Conservation (phyloP, 2,888 invertebrate species). For the Hirtodrosophila duncani region DNA sequence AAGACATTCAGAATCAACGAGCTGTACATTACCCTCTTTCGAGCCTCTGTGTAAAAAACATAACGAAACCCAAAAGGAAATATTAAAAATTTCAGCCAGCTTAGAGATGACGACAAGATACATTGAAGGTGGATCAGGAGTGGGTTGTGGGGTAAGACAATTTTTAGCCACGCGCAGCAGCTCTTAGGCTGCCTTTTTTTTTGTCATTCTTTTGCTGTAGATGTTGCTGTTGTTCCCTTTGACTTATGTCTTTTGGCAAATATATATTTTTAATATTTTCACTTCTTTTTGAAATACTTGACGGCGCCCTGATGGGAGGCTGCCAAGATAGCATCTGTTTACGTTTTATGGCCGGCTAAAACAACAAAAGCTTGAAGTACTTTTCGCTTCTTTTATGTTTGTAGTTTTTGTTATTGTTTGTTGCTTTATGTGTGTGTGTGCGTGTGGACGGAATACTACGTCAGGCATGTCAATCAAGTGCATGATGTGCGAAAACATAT, state of each 20-base stretch:
- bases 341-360: conserved; percentile 20
- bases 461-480: conserved; percentile 29
- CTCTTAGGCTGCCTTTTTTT: no score
- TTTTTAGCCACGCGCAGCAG: no score
- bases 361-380: conserved; percentile 23
- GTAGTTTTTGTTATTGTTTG: conserved; percentile 2
- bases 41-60: no score
- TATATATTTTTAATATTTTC: conserved; percentile 30
- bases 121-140: no score
- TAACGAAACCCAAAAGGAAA: no score
- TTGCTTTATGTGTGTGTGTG: conserved; percentile 13
- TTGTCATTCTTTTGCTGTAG: not conserved
- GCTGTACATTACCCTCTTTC: no score
- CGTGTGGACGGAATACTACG: conserved; percentile 3
- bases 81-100: no score
- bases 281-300: conserved; percentile 24
- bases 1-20: no score
- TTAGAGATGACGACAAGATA: no score
- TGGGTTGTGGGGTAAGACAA: no score
- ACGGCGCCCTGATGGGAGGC: conserved; percentile 24
- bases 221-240: not conserved
- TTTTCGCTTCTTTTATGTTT: no score
- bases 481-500: conserved; percentile 33
- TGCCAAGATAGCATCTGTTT: conserved; percentile 15
- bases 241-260: conserved; percentile 3